Evolutionary conservation across 2,888 invertebrate species (phyloP).

Genomic region (Lithophane socia): DNA sequence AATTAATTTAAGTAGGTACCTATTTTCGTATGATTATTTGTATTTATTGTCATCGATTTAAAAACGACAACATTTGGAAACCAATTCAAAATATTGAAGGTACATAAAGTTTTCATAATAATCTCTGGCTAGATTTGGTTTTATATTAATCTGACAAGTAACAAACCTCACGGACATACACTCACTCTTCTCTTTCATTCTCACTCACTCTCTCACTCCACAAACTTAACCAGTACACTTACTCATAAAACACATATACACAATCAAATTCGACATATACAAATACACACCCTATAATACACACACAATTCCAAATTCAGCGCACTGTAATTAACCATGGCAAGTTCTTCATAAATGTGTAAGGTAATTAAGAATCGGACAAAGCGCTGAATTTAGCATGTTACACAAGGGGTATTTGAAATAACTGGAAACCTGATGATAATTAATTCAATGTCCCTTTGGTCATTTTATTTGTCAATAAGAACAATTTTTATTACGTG

Average conservation of each 20-base stretch:
- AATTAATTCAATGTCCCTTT: neutral
- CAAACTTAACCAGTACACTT: neutral
- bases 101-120: neutral
- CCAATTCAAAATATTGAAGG: neutral
- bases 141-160: neutral
- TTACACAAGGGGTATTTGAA: neutral
- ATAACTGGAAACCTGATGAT: neutral
- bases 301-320: conserved; percentile 1
- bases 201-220: neutral
- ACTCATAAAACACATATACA: conserved; percentile 1
- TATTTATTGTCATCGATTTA: neutral
- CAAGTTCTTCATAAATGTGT: neutral
- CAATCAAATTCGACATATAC: neutral
- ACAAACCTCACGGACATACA: neutral
- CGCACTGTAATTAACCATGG: neutral
- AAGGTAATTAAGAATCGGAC: neutral
- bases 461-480: neutral
- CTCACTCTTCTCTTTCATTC: neutral
- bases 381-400: neutral
- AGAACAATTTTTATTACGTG: neutral
- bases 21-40: neutral
- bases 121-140: neutral
- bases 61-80: neutral
- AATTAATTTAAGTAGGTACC: neutral
- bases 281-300: neutral